Evolutionary conservation across 2,888 invertebrate genomes (phyloP).

Genomic region (Cinara cedri): DNA sequence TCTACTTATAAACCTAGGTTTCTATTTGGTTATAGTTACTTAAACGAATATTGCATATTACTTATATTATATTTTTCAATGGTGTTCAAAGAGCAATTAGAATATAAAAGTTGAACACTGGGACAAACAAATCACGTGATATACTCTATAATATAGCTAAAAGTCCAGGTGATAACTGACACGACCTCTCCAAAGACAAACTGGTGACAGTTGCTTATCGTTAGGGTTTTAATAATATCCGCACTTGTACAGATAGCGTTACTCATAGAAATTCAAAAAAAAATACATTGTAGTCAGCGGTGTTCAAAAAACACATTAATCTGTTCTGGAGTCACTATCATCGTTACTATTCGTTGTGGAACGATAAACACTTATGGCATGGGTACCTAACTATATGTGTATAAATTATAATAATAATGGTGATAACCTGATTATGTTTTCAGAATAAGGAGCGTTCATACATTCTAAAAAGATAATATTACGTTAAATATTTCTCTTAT

Average conservation of each 20-base stretch:
- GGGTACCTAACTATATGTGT: no score
- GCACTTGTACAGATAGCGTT: slow-evolving; percentile 18
- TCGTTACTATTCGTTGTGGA: neutral
- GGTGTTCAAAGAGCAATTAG: no score
- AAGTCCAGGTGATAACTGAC: slow-evolving; percentile 50
- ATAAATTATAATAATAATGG: no score
- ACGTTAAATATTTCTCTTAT: no score
- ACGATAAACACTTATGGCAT: slow-evolving; percentile 6
- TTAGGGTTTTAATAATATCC: slow-evolving; percentile 19
- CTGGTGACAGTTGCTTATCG: slow-evolving; percentile 31
- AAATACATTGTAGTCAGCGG: no score
- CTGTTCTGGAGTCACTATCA: neutral
- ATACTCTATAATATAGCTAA: neutral
- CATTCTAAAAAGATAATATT: neutral
- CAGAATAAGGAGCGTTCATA: neutral
- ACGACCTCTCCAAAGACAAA: slow-evolving; percentile 51
- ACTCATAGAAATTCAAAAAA: neutral
- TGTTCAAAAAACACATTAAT: neutral
- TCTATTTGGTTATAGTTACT: no score
- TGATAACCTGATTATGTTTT: neutral
- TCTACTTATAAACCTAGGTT: no score
- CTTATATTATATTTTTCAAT: neutral
- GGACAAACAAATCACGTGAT: slow-evolving; percentile 13
- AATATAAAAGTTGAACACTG: no score
- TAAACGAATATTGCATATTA: neutral